phyloP scores from a whole-genome alignment of 2,113 vertebrate species.

The Malurus cyaneus region DNA sequence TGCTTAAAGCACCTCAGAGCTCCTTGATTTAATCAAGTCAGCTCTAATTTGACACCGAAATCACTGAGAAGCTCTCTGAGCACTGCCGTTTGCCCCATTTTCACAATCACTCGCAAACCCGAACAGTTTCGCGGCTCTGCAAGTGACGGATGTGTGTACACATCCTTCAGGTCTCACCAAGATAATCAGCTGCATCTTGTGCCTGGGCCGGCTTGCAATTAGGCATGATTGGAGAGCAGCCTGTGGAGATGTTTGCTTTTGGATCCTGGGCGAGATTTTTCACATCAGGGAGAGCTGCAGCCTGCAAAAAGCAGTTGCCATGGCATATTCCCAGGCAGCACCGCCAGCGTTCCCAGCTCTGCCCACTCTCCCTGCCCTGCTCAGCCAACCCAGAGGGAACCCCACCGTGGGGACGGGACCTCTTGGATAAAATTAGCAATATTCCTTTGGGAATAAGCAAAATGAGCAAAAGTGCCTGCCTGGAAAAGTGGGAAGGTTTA shows the following conservation, averaged over 20 bases:
- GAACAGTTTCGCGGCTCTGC: background rate
- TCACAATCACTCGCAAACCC: background rate
- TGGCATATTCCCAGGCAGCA: background rate
- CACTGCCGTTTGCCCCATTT: background rate
- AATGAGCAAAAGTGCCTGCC: background rate
- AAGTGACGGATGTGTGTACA: background rate
- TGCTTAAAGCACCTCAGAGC: background rate
- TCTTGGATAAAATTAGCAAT: background rate
- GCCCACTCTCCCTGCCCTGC: background rate
- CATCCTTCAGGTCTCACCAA: background rate
- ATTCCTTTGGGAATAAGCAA: background rate
- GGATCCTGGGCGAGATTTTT: background rate
- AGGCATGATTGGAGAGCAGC: constrained; percentile 7
- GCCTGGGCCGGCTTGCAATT: background rate
- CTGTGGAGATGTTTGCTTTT: constrained; percentile 21
- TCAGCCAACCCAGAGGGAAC: rapidly evolving
- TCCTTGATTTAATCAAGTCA: background rate
- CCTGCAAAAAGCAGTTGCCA: constrained; percentile 15
- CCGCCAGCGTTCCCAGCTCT: background rate
- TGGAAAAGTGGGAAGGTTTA: background rate
- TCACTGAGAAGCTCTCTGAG: background rate
- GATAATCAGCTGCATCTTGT: constrained; percentile 11
- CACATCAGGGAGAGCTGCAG: background rate
- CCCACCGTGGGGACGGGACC: background rate
- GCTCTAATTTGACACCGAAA: background rate